Evolutionary conservation across 1,140 invertebrate genomes (phyloP).

Genomic region (Microvelia longipes): DNA sequence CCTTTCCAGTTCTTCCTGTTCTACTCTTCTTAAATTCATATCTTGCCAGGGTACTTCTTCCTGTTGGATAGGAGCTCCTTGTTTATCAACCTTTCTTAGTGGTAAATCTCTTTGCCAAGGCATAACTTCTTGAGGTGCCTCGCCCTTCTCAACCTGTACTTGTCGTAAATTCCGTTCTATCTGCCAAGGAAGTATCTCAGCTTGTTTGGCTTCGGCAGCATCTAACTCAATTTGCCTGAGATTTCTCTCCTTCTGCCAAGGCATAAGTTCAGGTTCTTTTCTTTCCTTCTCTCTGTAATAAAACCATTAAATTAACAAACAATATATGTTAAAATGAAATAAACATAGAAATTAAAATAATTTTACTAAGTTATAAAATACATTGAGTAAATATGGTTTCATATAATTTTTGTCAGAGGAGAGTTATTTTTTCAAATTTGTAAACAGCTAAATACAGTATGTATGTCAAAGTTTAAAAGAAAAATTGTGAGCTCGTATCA

Average conservation of each 20-base stretch:
- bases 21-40: conserved; percentile 4
- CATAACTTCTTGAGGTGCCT: neutral
- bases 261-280: conserved; percentile 26
- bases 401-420: too few relatives aligned
- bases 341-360: too few relatives aligned
- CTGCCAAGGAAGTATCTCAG: conserved; percentile 9
- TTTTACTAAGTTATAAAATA: too few relatives aligned
- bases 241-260: conserved; percentile 23
- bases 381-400: too few relatives aligned
- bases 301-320: neutral
- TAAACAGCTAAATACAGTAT: neutral
- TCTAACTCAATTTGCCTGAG: conserved; percentile 6
- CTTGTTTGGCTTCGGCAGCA: neutral
- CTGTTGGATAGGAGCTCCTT: conserved; percentile 8
- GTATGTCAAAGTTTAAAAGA: neutral
- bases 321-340: neutral
- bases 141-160: neutral
- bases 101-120: neutral
- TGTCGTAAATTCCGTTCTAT: neutral
- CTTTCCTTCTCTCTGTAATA: conserved; percentile 26
- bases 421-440: too few relatives aligned
- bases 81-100: neutral
- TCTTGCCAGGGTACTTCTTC: conserved; percentile 8
- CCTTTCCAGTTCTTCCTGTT: conserved; percentile 13
- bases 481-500: too few relatives aligned